phyloP scores from a whole-genome alignment of 2,797 vertebrate genomes.

The Coregonus suidteri region DNA sequence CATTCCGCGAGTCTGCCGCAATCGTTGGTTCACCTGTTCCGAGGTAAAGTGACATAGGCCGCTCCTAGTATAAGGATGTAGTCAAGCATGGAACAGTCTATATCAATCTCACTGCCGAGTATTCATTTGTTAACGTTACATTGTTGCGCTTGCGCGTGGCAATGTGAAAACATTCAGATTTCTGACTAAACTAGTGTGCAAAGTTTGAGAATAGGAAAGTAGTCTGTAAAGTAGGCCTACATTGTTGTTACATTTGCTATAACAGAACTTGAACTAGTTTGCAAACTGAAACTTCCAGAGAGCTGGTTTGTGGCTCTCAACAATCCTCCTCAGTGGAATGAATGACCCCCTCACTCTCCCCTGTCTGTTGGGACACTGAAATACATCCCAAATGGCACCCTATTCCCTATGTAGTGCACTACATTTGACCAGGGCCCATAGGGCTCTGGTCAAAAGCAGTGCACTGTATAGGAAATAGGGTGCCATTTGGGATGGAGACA shows the following conservation, averaged over 20 bases:
- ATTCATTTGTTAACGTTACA: too few species aligned
- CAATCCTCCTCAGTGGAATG: not conserved
- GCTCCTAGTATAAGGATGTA: not conserved
- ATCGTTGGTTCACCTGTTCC: slow-evolving; percentile 58
- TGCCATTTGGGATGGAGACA: not conserved
- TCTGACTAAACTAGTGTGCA: not conserved
- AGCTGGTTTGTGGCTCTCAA: not conserved
- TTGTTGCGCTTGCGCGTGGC: too few species aligned
- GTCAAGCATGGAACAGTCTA: not conserved
- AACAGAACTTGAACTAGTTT: not conserved
- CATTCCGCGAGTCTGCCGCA: slow-evolving; percentile 34
- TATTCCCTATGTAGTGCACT: not conserved
- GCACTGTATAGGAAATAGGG: not conserved
- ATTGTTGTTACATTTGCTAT: not conserved
- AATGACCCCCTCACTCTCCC: not conserved
- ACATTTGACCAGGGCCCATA: not conserved
- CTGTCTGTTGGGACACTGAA: not conserved
- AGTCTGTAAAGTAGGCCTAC: not conserved
- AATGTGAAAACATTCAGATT: not conserved
- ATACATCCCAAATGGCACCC: not conserved
- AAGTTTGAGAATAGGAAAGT: not conserved
- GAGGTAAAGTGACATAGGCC: slow-evolving; percentile 25
- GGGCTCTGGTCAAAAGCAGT: not conserved
- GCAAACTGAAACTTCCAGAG: not conserved
- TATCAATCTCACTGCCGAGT: not conserved